Percentiles rank a stretch among this genome's conserved stretches.
Evolutionary conservation across 2,113 vertebrate genomes (phyloP).

Genomic region (Nyctereutes procyonoides): DNA sequence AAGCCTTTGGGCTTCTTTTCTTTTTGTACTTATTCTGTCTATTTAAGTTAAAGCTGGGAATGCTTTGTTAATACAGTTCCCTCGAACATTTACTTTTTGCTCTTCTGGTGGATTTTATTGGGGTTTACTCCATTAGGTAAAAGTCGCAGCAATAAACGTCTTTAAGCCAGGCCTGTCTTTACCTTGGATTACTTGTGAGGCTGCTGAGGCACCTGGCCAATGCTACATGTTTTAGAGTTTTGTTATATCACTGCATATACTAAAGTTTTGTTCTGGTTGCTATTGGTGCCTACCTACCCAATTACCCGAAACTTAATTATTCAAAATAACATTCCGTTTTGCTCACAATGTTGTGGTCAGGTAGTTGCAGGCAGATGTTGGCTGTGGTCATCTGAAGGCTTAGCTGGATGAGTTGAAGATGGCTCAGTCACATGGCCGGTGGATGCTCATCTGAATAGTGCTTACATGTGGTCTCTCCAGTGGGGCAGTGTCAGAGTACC

Average conservation of each 20-base stretch:
- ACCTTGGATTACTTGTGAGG: neutral
- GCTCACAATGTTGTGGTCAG: neutral
- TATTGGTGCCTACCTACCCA: neutral
- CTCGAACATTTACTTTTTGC: neutral
- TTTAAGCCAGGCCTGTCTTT: neutral
- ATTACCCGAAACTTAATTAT: neutral
- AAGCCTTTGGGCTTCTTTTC: neutral
- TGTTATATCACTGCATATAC: neutral
- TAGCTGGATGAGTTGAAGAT: neutral
- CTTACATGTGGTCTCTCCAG: neutral
- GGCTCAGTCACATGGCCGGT: neutral
- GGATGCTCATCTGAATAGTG: neutral
- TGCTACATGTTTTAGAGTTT: neutral
- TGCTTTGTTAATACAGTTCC: neutral
- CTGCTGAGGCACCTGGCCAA: neutral
- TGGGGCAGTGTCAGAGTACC: neutral
- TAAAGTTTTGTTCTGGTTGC: neutral
- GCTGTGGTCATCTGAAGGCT: neutral
- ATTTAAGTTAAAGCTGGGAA: neutral
- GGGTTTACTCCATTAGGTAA: neutral
- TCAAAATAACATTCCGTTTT: neutral
- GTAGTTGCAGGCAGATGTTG: neutral
- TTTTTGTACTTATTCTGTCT: neutral
- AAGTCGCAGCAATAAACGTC: neutral
- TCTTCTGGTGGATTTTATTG: neutral